Percentiles rank a stretch among this genome's conserved stretches.
These are phyloP conservation scores for Philopedon plagiatum DNA, from an alignment of 2,888 invertebrate species.

Conservation along the genomic window DNA sequence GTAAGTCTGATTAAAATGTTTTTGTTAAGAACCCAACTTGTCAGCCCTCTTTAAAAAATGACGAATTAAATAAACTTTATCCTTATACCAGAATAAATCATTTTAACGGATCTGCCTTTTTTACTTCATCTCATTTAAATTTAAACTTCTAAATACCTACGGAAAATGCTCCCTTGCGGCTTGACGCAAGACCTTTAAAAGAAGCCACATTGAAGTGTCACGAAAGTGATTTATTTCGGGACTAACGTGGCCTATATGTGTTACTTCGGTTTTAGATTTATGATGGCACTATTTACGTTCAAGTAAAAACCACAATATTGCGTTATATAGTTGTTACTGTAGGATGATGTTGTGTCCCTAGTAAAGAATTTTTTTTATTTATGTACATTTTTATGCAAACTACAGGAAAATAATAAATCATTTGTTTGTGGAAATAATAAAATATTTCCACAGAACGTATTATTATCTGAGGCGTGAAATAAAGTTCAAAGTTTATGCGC, in stretches of 20 bases:
- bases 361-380: background rate
- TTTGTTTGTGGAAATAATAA: background rate
- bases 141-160: constrained; percentile 4
- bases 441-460: too few species aligned
- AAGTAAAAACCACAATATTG: constrained; percentile 12
- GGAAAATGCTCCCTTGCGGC: background rate
- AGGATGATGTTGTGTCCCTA: background rate
- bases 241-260: constrained; percentile 26
- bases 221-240: constrained; percentile 23
- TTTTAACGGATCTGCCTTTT: background rate
- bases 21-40: too few species aligned
- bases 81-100: background rate
- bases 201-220: constrained; percentile 22
- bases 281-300: constrained; percentile 10
- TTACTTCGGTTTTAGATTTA: constrained; percentile 20
- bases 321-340: constrained; percentile 8
- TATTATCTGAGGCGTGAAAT: too few species aligned
- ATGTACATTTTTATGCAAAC: background rate
- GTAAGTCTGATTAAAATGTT: too few species aligned
- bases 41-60: background rate
- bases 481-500: too few species aligned
- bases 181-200: background rate
- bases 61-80: background rate
- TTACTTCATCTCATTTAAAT: background rate
- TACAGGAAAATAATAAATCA: background rate